Percentiles rank a stretch among this genome's conserved stretches.
Evolutionary conservation across 2,113 vertebrate genomes (phyloP).

Genomic region (Zapornia atra): DNA sequence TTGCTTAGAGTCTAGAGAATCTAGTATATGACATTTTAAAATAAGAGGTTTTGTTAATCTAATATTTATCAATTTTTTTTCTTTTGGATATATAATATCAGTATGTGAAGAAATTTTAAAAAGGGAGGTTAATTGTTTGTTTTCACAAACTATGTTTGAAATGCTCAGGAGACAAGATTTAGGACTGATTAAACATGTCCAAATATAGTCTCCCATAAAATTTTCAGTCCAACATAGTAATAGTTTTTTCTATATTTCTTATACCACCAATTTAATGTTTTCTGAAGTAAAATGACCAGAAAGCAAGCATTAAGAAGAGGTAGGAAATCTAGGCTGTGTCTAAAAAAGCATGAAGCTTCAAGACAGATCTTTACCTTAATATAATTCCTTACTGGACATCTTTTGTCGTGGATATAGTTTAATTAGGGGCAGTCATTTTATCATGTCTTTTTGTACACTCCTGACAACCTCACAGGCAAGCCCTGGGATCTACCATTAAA

Average conservation of each 20-base stretch:
- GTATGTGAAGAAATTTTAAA: background rate
- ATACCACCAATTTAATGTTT: background rate
- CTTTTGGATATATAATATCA: background rate
- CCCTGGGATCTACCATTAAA: conserved; percentile 23
- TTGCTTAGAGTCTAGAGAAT: background rate
- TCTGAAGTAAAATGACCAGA: background rate
- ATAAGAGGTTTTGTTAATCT: background rate
- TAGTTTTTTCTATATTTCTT: background rate
- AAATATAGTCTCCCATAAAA: background rate
- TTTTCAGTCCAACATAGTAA: background rate
- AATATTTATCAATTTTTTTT: background rate
- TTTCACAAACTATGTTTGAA: background rate
- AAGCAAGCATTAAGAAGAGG: background rate
- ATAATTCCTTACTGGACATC: background rate
- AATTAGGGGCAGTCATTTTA: background rate
- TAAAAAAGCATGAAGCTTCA: background rate
- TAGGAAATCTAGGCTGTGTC: background rate
- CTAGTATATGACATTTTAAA: background rate
- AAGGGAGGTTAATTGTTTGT: background rate
- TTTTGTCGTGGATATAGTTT: background rate
- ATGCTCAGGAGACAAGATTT: background rate
- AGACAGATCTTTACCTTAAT: background rate
- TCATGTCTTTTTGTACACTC: background rate
- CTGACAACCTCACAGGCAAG: conserved; percentile 11
- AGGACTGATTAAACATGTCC: background rate